Evolutionary conservation across 1,140 invertebrate species (phyloP), one percentile per base, ranked within the genome.

Genomic region (Ceratina australensis): DNA sequence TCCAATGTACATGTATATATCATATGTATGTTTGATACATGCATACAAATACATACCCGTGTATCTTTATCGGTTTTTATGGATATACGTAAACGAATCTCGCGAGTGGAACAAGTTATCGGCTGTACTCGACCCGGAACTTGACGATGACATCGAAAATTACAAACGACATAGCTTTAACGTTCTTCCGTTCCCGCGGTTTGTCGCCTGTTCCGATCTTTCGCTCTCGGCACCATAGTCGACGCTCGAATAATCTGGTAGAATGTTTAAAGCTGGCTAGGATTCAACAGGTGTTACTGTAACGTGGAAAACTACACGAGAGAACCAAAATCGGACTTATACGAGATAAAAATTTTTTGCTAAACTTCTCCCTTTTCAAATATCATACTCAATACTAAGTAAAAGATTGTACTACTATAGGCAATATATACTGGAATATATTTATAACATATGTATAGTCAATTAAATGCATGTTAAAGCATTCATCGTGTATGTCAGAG

Each of bases 201-300:
- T 79, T 67, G 56, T 49, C 33, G 5, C 33, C 33, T 10, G 10
- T 42, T 42, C 8, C 33, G 33, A 42, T 42, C 33, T 22, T 20
- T 15, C 52, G 16, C 42, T 22, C 49, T 69, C 57, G 49, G 24
- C 52, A n/a, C 52, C 18, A 33, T 33, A 33, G 28, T 5, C 33
- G 33, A 59, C 47, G 12, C 5, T 13, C 33, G 52, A 8, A 64
- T 79, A 67, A 67, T 69, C 52, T 8, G 20, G 10, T 42, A 24
- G 47, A 26, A 22, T 68, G 78, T 56, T 60, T 12, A 71, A 83
- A 75, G 71, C 61, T 54, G 56, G 24, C 33, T 71, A 24, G 63
- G 67, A 83, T 79, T 83, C 82, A 83, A 83, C 82, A 83, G 82
- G 82, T 83, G 80, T 60, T 79, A 67, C 56, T 56, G 33, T 65